These are phyloP conservation scores for Melitaea athalia DNA, from an alignment of 2,888 invertebrate genomes.

Conservation along the genomic window DNA sequence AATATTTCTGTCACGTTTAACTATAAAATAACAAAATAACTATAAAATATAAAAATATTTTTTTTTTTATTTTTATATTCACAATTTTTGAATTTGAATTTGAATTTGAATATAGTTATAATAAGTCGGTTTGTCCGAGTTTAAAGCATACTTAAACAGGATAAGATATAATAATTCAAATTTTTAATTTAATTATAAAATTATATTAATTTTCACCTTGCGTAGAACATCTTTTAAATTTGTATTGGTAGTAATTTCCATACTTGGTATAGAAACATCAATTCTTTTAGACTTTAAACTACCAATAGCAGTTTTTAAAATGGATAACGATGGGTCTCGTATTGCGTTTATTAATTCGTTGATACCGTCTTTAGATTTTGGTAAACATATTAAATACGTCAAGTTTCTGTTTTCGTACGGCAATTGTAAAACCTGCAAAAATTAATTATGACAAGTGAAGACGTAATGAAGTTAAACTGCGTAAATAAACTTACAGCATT, in stretches of 20 bases:
- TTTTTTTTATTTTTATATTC: background rate
- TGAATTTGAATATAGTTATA: no score
- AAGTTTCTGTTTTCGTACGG: conserved; percentile 33
- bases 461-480: background rate
- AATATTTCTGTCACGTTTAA: conserved; percentile 46
- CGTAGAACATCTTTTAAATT: conserved; percentile 24
- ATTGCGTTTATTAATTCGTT: conserved; percentile 22
- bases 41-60: no score
- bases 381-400: conserved; percentile 27
- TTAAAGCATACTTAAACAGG: no score
- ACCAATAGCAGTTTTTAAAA: conserved; percentile 8
- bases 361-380: conserved; percentile 27
- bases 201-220: conserved; percentile 14
- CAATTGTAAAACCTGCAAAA: conserved; percentile 33
- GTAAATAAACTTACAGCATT: background rate
- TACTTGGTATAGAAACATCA: conserved; percentile 28
- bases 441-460: background rate
- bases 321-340: conserved; percentile 14
- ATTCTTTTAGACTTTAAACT: conserved; percentile 7
- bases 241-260: conserved; percentile 24
- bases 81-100: no score
- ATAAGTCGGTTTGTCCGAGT: no score
- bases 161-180: no score
- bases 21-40: conserved; percentile 40
- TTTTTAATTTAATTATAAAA: no score